A percentile compares a stretch with the other conserved stretches of the same genome.
Evolutionary conservation across 2,888 invertebrate species (phyloP).

Genomic region (Adela reaumurella): DNA sequence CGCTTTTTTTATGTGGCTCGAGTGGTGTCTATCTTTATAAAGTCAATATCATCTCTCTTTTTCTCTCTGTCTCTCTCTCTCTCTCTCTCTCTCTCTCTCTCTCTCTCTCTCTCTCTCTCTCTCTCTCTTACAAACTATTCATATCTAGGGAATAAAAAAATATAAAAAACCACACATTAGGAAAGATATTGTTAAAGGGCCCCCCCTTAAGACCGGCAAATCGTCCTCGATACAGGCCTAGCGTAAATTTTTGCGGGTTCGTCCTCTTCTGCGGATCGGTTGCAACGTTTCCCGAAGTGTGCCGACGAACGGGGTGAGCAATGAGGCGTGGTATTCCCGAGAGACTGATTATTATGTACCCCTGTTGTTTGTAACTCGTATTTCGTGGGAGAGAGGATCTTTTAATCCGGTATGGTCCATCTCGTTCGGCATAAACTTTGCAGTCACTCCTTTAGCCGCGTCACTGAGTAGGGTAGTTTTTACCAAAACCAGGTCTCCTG

Average conservation of each 20-base stretch:
- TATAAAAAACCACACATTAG: too few species aligned
- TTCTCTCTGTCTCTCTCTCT: too few species aligned
- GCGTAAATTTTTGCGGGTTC: neutral
- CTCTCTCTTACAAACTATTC: too few species aligned
- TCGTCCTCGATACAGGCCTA: neutral
- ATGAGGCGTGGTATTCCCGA: neutral
- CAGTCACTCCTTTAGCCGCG: neutral
- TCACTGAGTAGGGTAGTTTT: constrained; percentile 1
- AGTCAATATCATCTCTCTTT: too few species aligned
- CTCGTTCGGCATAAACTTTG: constrained; percentile 2
- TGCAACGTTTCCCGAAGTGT: neutral
- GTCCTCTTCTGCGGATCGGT: constrained; percentile 2
- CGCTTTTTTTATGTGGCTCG: constrained; percentile 3
- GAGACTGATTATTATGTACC: neutral
- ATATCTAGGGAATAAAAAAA: too few species aligned
- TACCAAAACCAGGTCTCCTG: neutral
- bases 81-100: too few species aligned
- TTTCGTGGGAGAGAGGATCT: too few species aligned
- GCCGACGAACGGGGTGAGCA: neutral
- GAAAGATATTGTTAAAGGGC: neutral
- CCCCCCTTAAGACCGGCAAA: constrained; percentile 2
- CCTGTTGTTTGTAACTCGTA: too few species aligned
- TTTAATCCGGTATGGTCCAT: constrained; percentile 3
- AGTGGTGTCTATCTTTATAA: too few species aligned
- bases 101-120: too few species aligned